These are phyloP conservation scores for Nothoprocta perdicaria DNA, from an alignment of 2,113 vertebrate species.

Conservation along the genomic window DNA sequence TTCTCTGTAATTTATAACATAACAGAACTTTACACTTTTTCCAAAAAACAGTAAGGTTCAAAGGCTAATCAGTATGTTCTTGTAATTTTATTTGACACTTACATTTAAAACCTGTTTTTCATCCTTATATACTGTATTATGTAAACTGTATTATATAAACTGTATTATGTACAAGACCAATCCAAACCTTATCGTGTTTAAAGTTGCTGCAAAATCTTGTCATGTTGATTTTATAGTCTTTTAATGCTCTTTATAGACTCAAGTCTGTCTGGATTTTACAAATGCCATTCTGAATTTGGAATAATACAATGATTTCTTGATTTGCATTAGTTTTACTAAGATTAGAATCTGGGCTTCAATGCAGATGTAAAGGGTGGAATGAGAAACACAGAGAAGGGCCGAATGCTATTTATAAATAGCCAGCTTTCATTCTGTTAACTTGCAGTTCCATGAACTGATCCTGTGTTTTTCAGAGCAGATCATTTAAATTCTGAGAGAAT, in stretches of 20 bases:
- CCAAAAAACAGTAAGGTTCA: background rate
- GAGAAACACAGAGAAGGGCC: background rate
- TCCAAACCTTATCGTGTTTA: background rate
- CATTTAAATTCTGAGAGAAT: constrained; percentile 4
- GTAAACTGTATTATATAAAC: background rate
- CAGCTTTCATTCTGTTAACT: background rate
- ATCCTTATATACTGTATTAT: background rate
- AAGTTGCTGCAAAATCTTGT: background rate
- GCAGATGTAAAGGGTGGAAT: background rate
- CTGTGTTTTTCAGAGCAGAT: background rate
- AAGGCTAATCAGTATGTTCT: background rate
- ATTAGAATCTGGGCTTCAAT: background rate
- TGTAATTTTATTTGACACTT: background rate
- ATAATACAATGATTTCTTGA: accelerated
- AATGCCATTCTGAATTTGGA: background rate
- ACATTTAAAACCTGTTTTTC: background rate
- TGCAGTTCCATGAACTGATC: background rate
- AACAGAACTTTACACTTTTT: background rate
- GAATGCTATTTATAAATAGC: background rate
- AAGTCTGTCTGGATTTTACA: background rate
- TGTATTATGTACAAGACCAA: background rate
- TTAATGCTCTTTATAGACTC: background rate
- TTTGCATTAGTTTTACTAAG: background rate
- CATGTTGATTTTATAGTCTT: background rate
- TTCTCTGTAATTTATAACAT: background rate